Evolutionary conservation across 2,797 vertebrate genomes (phyloP).

Genomic region (Amblyopsis hoosieri): DNA sequence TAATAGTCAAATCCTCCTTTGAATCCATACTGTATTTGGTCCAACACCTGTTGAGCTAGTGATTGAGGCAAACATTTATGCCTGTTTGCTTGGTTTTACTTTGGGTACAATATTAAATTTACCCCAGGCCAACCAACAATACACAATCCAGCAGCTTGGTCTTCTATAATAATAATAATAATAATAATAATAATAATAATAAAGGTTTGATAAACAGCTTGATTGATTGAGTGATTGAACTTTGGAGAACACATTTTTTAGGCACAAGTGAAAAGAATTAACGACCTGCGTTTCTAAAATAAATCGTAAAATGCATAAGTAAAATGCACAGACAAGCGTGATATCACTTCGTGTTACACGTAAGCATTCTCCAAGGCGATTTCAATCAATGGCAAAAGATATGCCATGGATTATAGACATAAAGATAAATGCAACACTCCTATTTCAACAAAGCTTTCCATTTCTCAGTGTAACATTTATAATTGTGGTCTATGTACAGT

Average conservation of each 20-base stretch:
- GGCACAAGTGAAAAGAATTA: conserved; percentile 51
- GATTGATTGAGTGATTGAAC: neutral
- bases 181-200: conserved; percentile 1
- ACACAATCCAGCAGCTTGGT: neutral
- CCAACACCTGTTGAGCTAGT: neutral
- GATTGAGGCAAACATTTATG: no score
- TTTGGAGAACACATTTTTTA: conserved; percentile 38
- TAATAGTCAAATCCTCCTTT: neutral
- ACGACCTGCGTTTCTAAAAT: conserved; percentile 14
- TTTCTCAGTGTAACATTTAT: conserved; percentile 4
- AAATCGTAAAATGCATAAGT: conserved; percentile 5
- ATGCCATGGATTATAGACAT: conserved; percentile 17
- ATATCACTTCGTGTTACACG: conserved; percentile 3
- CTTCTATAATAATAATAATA: neutral
- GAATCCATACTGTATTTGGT: neutral
- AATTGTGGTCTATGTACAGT: conserved; percentile 61
- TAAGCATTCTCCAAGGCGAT: conserved; percentile 17
- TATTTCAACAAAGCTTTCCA: conserved; percentile 2
- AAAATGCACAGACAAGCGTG: neutral
- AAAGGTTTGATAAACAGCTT: conserved; percentile 8
- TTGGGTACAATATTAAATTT: neutral
- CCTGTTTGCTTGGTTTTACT: no score
- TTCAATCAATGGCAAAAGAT: conserved; percentile 21
- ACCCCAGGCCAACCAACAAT: neutral
- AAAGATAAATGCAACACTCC: conserved; percentile 10